phyloP scores from a whole-genome alignment of 1,140 invertebrate genomes.

The Lucilia cuprina region DNA sequence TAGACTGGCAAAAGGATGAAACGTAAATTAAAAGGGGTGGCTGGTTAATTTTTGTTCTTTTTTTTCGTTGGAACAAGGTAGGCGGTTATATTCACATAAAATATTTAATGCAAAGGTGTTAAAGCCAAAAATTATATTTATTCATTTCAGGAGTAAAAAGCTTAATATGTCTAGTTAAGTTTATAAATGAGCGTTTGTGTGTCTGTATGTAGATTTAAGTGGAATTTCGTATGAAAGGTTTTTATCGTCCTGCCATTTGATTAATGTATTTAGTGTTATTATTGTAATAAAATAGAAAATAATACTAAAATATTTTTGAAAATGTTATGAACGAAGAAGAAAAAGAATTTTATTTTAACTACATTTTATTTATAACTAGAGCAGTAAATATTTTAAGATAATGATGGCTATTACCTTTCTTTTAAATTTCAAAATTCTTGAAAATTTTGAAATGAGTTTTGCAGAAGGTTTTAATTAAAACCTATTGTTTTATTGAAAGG shows the following conservation, averaged over 20 bases:
- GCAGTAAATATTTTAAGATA: no score
- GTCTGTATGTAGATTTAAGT: neutral
- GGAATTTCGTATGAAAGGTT: neutral
- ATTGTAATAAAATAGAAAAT: neutral
- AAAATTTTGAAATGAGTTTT: no score
- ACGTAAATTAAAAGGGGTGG: neutral
- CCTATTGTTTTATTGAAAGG: no score
- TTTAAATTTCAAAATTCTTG: no score
- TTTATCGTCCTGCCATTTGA: neutral
- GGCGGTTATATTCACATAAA: conserved; percentile 5
- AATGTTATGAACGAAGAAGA: no score
- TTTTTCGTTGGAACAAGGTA: neutral
- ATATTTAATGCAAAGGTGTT: conserved; percentile 7
- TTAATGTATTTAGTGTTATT: neutral
- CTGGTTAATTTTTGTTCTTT: neutral
- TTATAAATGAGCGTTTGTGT: no score
- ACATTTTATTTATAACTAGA: no score
- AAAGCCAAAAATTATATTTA: conserved; percentile 12
- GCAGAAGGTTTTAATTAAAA: no score
- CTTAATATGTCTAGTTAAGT: neutral
- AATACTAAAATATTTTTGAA: neutral
- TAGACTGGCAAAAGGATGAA: neutral
- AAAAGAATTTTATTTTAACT: no score
- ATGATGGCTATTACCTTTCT: no score
- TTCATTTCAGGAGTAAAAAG: neutral